Percentiles rank a stretch among this genome's conserved stretches.
Evolutionary conservation across 1,140 invertebrate species (phyloP).

Genomic region (Sarcophaga peregrina): DNA sequence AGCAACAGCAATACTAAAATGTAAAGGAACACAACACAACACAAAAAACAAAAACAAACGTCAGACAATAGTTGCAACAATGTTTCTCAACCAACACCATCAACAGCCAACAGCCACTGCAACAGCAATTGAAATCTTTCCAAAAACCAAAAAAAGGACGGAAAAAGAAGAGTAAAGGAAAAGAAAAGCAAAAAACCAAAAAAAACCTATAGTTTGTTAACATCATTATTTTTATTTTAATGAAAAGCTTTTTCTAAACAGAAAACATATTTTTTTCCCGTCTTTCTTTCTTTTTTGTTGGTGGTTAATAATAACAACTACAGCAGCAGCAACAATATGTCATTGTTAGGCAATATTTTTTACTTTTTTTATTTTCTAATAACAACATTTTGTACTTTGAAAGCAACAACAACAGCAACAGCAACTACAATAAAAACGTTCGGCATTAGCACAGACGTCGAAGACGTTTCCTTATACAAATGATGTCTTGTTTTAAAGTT

Average conservation of each 20-base stretch:
- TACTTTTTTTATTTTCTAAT: background rate
- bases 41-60: too few species aligned
- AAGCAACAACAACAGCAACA: background rate
- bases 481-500: background rate
- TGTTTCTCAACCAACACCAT: too few species aligned
- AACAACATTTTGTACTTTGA: background rate
- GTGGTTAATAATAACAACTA: background rate
- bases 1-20: background rate
- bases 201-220: background rate
- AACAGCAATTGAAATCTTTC: too few species aligned
- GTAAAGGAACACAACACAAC: background rate
- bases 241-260: too few species aligned
- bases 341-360: background rate
- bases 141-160: too few species aligned
- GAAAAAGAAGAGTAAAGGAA: too few species aligned
- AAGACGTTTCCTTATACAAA: background rate
- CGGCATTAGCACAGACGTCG: background rate
- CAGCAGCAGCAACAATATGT: background rate
- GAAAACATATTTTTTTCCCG: background rate
- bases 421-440: background rate
- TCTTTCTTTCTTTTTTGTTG: conserved; percentile 2
- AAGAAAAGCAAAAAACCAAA: background rate
- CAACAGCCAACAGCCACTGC: too few species aligned
- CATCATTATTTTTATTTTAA: conserved; percentile 7
- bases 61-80: too few species aligned